Evolutionary conservation across 2,797 vertebrate genomes (phyloP).

Genomic region (Lateolabrax maculatus): DNA sequence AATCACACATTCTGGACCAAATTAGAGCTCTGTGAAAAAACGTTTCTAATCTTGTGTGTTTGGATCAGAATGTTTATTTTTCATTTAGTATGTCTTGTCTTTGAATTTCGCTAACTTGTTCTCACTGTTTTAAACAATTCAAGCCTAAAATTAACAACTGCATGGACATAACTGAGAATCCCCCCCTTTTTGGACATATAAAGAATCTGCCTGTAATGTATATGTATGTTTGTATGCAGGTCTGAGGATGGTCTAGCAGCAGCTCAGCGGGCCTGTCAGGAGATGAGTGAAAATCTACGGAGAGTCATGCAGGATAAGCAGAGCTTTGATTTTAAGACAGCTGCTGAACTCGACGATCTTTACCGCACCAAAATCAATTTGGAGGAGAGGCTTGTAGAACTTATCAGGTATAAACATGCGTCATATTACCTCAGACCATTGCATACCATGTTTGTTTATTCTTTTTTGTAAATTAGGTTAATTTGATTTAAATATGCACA

Average conservation of each 20-base stretch:
- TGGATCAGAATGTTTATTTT: conserved; percentile 41
- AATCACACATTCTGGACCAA: conserved; percentile 68
- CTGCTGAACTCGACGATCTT: conserved; percentile 94
- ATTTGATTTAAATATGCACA: neutral
- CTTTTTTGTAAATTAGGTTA: neutral
- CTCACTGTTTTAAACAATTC: neutral
- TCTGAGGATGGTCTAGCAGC: conserved; percentile 85
- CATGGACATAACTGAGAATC: neutral
- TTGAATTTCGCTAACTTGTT: conserved; percentile 8
- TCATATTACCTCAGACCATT: neutral
- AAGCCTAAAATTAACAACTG: neutral
- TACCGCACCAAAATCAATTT: conserved; percentile 94
- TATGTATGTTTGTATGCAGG: conserved; percentile 73
- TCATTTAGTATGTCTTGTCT: neutral
- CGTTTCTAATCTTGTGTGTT: conserved; percentile 50
- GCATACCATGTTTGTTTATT: neutral
- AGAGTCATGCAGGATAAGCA: conserved; percentile 86
- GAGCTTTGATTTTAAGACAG: conserved; percentile 87
- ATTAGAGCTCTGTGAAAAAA: conserved; percentile 60
- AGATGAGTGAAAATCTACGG: conserved; percentile 87
- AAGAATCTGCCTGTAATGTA: neutral
- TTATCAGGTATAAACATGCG: conserved; percentile 86
- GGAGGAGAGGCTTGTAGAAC: conserved; percentile 94
- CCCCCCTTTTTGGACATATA: neutral
- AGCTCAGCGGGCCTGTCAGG: conserved; percentile 83